These are phyloP conservation scores for Drosophila dives DNA, from an alignment of 2,888 invertebrate genomes.

Conservation along the genomic window DNA sequence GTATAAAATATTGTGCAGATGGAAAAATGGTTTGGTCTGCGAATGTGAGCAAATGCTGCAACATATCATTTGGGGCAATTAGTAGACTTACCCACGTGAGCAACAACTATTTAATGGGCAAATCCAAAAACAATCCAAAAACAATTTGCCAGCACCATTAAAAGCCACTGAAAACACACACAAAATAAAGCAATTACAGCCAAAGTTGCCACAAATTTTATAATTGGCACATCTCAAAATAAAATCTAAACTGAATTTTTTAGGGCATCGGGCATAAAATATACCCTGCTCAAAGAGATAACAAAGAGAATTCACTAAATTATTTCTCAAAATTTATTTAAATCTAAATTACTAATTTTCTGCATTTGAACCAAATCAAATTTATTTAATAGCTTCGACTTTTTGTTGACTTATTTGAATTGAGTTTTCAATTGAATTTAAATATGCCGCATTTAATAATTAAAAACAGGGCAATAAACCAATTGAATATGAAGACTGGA, in stretches of 20 bases:
- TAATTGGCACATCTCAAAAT: slow-evolving; percentile 44
- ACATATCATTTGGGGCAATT: slow-evolving; percentile 38
- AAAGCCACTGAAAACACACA: slow-evolving; percentile 70
- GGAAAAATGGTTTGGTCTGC: background rate
- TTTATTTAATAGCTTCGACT: background rate
- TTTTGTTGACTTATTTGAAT: background rate
- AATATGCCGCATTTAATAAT: background rate
- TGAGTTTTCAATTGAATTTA: background rate
- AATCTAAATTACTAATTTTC: background rate
- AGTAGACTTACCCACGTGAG: slow-evolving; percentile 26
- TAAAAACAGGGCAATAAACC: slow-evolving; percentile 6
- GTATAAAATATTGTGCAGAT: background rate
- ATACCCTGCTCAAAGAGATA: background rate
- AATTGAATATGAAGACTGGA: slow-evolving; percentile 13
- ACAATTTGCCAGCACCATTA: slow-evolving; percentile 65
- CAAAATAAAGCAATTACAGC: slow-evolving; percentile 66
- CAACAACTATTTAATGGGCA: slow-evolving; percentile 57
- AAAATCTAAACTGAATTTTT: slow-evolving; percentile 19
- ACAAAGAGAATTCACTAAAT: background rate
- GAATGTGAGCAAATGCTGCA: slow-evolving; percentile 1
- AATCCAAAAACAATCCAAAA: slow-evolving; percentile 58
- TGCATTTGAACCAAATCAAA: background rate
- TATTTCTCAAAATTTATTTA: background rate
- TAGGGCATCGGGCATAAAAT: too few relatives aligned
- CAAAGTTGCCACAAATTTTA: slow-evolving; percentile 44